Percentiles rank a stretch among this genome's conserved stretches.
Evolutionary conservation across 2,113 vertebrate genomes (phyloP).

Genomic region (Amblyopsis rosae): DNA sequence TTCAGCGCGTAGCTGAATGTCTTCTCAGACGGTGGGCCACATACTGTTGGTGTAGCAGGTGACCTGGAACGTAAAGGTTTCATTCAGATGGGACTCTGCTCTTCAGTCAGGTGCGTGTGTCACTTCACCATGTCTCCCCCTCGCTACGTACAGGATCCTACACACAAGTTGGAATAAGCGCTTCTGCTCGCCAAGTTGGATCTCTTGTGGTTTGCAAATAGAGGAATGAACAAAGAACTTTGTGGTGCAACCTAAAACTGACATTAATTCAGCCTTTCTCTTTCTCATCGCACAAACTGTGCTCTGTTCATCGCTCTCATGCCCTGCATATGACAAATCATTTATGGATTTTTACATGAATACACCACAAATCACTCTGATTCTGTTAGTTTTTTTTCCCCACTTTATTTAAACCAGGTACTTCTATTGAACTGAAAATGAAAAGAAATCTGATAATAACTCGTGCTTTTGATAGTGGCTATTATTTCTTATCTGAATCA

Average conservation of each 20-base stretch:
- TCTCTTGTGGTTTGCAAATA: neutral
- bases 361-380: slow-evolving; percentile 7
- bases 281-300: slow-evolving; percentile 11
- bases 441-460: neutral
- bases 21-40: slow-evolving; percentile 4
- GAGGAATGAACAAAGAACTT: slow-evolving; percentile 3
- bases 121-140: slow-evolving; percentile 10
- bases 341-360: neutral
- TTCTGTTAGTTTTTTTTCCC: neutral
- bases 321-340: neutral
- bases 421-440: neutral
- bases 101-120: slow-evolving; percentile 2
- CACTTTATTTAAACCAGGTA: neutral
- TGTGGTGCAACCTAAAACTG: slow-evolving; percentile 8
- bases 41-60: slow-evolving; percentile 29
- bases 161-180: neutral
- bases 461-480: too few relatives aligned
- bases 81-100: neutral
- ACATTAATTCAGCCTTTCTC: slow-evolving; percentile 14
- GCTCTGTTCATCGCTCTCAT: slow-evolving; percentile 14
- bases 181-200: neutral
- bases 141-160: slow-evolving; percentile 1
- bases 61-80: slow-evolving; percentile 21
- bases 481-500: too few relatives aligned
- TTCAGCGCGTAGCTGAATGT: slow-evolving; percentile 15